Evolutionary conservation across 2,797 vertebrate genomes (phyloP).

Genomic region (Iguana delicatissima): DNA sequence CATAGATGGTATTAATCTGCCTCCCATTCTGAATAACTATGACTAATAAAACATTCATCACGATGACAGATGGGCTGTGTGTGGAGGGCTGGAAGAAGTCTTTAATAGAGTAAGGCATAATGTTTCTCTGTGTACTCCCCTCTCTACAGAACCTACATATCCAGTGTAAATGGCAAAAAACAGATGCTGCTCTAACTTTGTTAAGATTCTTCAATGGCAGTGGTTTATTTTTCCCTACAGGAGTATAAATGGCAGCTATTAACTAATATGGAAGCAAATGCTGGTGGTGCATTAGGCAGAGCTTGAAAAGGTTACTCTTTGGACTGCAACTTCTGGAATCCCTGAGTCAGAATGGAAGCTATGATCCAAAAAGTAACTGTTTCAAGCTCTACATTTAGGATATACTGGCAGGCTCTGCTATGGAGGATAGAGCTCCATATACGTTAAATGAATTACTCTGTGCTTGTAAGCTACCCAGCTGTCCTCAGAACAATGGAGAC

Average conservation of each 20-base stretch:
- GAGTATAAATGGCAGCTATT: background rate
- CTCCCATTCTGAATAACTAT: background rate
- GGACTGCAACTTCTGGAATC: too few species aligned
- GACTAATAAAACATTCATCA: background rate
- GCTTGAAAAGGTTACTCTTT: too few species aligned
- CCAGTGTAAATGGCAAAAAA: background rate
- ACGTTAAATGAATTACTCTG: too few species aligned
- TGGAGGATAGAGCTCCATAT: too few species aligned
- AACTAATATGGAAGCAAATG: background rate
- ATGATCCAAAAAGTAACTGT: too few species aligned
- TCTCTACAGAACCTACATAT: background rate
- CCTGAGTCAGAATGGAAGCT: too few species aligned
- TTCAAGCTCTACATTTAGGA: background rate
- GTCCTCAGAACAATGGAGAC: too few species aligned
- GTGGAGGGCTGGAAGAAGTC: background rate
- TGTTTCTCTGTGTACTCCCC: background rate
- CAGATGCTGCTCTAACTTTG: background rate
- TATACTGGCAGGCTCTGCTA: background rate
- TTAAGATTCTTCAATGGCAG: background rate
- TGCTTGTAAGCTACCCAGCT: too few species aligned
- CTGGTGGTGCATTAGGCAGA: too few species aligned
- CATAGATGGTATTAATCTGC: too few species aligned
- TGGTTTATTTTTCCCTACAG: background rate
- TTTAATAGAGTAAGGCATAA: too few species aligned
- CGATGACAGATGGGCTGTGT: background rate